Evolutionary conservation across 2,113 vertebrate species (phyloP), one percentile per base, ranked within the genome.

Genomic region (Bothrops jararaca): DNA sequence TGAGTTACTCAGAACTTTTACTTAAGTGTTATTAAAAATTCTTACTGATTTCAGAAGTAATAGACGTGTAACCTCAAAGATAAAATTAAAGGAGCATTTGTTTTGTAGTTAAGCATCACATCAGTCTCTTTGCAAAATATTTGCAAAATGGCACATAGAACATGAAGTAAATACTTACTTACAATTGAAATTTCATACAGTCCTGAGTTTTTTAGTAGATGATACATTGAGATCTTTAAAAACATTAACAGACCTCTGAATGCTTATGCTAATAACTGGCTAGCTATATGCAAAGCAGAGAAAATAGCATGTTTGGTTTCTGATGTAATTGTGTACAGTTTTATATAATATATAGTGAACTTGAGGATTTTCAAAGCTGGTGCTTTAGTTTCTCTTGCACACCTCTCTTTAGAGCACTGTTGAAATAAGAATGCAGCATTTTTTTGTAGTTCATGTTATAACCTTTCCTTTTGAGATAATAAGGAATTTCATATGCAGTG

Each of bases 11-110:
- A 42, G 34, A 80, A 80, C 34, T 80, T 80, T 39, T 80, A 3
- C 42, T 15, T 90, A 88, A 20, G 0, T 1, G 0, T 89, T 48
- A 8, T 1, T 13, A 88, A 80, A 50, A 15, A 0, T 86, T n/a
- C 20, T 34, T 53, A 34, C 53, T 56, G 13, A 54, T n/a, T 88
- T 88, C 50, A 80, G 39, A 80, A 42, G 18, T 80, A 20, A 9
- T 57, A 56, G 26, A 9, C 18, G 50, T 13, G 15, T n/a, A 5
- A 29, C 29, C n/a, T 90, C 26, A 86, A 80, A 90, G 54, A 29
- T 90, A 7, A 20, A 58, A 29, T 34, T 58, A 34, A 60, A 45
- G 57, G 23, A 4, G 26, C 3, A 74, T 52, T 53, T 86, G 12
- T 9, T 86, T 86, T 45, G n/a, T 91, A 45, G 50, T 42, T 60